Conservation (phyloP, 2,888 invertebrate genomes). For the Gryllus longicercus region DNA sequence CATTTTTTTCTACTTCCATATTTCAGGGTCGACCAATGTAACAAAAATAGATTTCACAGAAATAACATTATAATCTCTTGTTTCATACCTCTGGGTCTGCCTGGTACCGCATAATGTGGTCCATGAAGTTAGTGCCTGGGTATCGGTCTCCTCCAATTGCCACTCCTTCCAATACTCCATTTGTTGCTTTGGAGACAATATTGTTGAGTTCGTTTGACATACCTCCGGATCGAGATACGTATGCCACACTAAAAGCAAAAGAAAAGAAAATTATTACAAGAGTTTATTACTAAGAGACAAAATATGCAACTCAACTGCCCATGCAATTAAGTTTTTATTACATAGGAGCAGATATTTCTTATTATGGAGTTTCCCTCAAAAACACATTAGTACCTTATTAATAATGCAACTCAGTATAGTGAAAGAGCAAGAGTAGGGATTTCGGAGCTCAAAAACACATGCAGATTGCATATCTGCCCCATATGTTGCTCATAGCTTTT, state of each 20-base stretch:
- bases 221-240: constrained; percentile 97
- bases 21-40: too few species aligned
- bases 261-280: neutral
- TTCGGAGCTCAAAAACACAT: too few species aligned
- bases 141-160: constrained; percentile 96
- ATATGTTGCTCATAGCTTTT: too few species aligned
- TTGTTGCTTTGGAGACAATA: constrained; percentile 91
- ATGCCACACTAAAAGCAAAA: constrained; percentile 74
- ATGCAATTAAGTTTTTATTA: too few species aligned
- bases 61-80: neutral
- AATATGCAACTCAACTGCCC: neutral
- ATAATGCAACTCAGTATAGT: too few species aligned
- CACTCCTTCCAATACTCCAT: constrained; percentile 96
- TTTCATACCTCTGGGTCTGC: constrained; percentile 54
- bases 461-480: too few species aligned
- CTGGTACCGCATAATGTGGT: constrained; percentile 84
- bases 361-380: too few species aligned
- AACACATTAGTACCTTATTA: too few species aligned
- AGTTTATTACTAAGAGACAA: neutral
- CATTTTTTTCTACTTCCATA: too few species aligned
- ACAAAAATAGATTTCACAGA: too few species aligned
- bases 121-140: constrained; percentile 97
- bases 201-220: constrained; percentile 99
- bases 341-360: too few species aligned
- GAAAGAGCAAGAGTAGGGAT: too few species aligned